Base-by-base conservation (phyloP, 2,888 invertebrate species). In the Conistra vaccinii region DNA sequence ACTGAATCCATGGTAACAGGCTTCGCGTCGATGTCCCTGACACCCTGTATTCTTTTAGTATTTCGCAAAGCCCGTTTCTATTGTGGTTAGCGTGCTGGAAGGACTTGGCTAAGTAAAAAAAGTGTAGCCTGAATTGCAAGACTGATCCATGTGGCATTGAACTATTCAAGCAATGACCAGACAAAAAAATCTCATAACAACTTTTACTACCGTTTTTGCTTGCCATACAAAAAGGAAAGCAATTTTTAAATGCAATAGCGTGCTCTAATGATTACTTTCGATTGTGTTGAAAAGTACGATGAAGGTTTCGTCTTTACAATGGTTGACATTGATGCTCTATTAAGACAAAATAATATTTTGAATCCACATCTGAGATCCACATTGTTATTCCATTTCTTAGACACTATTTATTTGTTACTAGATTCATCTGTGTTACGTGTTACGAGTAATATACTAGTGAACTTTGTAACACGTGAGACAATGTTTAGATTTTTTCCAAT, bases 141-240 rank as follows among this genome's bases (percentile, higher is more conserved):
- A 14, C 35, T 35, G 10, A 0, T 62, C 10, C 42, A 26, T 42
- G 62, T 6, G 42, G 12, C 26, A 42, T 63, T 42, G 39, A 17
- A 20, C 9, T 17, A 45, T 42, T 17, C 26, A 32, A 73, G 32
- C 32, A 73, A 77, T 78, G 57, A 35, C 35, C n/a, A 14, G 6
- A 29, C 67, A 58, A 20, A 45, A 20, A 67, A 10, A 3, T 12
- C 10, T 23, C 32, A 14, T 60, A 17, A 51, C n/a, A 45, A 68
- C 58, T 58, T 68, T 68, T 53, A 69, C 55, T 7, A 12, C 23
- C 39, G 23, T 29, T 58, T 62, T 75, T 55, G n/a, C 39, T 57
- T n/a, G 6, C 20, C 26, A 1, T 29, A 63, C 63, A 23, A 53
- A 71, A 14, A 68, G 63, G 63, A 73, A 69, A 78, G 68, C 17